Base-by-base conservation (phyloP, 1,140 invertebrate species). In the Mylabris phalerata region DNA sequence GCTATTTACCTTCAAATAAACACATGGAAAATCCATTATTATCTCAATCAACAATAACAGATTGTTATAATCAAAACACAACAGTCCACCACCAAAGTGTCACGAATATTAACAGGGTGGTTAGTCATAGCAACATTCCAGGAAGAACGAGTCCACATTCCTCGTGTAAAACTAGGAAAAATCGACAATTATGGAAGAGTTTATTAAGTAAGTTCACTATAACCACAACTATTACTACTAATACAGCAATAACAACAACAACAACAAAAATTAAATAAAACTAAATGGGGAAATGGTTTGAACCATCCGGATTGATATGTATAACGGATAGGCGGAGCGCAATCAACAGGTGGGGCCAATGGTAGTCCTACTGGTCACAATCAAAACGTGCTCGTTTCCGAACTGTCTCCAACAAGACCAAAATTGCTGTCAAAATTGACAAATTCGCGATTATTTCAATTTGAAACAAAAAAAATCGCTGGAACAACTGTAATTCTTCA, bases 331-430 rank as follows among this genome's bases (percentile, higher is more conserved):
- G 63, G 61, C 61, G 61, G 58, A 62, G 61, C 57, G 32, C 32
- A 39, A 47, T 46, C 66, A 67, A 67, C 66, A 67, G 64, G 66
- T 67, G 63, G 32, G 32, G 66, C 66, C 66, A 67, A 67, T 67
- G 54, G 61, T 32, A 32, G 32, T 32, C 32, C 32, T 32, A 32
- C 32, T 32, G 32, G 32, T 32, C 32, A 32, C 32, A 32, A 32
- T 32, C 32, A 3, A 32, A 32, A 32, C 32, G 32, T 32, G 32
- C 19, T 19, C 13, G 13, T 13, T 13, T 13, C 1, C 13, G 13
- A 13, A 13, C 7, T 32, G 27, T 32, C 4, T 32, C 7, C 32
- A 19, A 19, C 19, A 19, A 2, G 19, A 19, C 19, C 1, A 19
- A 19, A 19, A 13, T 13, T 1, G 13, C 13, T 13, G 13, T 13